Base-by-base conservation (phyloP, 2,113 vertebrate species). In the Manacus vitellinus region DNA sequence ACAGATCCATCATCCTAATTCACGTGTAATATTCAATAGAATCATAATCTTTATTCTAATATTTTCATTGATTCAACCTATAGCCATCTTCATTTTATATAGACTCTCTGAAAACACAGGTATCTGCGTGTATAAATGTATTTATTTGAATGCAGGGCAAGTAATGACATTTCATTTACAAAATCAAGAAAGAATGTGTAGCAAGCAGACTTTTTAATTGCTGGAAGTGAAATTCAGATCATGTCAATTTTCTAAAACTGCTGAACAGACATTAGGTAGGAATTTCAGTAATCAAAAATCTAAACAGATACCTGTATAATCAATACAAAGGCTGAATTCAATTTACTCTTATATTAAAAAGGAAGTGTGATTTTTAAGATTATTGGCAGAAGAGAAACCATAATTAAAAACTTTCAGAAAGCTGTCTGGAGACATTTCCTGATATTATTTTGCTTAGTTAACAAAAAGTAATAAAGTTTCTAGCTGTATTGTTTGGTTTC, bases 21-120 rank as follows among this genome's bases (percentile, higher is more conserved):
- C 81, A n/a, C 0, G 1, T 17, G 8, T 12, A 56, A 8, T 3
- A 2, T 11, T 85, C 2, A 6, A 54, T 9, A 6, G 44, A 81
- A 65, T 68, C 4, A 52, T 47, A 43, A 39, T n/a, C 21, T 72
- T 85, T 39, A 63, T 71, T 91, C n/a, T 74, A 87, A 37, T 54
- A 51, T 65, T 72, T 80, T 8, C 62, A 72, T 51, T 93, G 72
- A 79, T 81, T 63, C 24, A 78, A 25, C 33, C 22, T 33, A 85
- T 41, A 8, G 16, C 15, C 18, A 61, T 62, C 31, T 86, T 59
- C 4, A 30, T 81, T 89, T 84, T 51, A 30, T 28, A 56, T 3
- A 54, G 6, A 15, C 10, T 83, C 8, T 4, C 6, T 24, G 31
- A 19, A 9, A 58, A 51, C n/a, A 33, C 33, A 46, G 30, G 8